These are phyloP conservation scores for Ctenochaetus hawaiiensis DNA, from an alignment of 2,797 vertebrate species.

Conservation along the genomic window DNA sequence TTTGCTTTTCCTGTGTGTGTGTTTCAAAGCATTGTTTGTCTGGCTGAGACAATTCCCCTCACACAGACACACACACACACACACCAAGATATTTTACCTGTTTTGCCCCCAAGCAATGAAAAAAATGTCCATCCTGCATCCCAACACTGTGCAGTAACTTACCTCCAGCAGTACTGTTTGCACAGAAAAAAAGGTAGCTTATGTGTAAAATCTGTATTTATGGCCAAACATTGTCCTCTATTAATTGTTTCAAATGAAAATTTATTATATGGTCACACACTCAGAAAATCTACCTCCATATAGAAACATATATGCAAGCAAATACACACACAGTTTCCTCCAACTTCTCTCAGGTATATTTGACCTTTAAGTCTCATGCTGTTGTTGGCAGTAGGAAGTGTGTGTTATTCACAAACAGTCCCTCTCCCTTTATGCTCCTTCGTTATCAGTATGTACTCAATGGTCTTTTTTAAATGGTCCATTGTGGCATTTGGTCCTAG, in stretches of 20 bases:
- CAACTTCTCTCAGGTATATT: conserved; percentile 4
- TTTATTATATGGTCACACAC: not conserved
- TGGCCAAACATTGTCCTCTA: not conserved
- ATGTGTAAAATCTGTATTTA: conserved; percentile 27
- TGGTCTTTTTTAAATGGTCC: conserved; percentile 42
- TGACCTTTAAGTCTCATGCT: conserved; percentile 27
- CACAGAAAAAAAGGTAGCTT: conserved; percentile 3
- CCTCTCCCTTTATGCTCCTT: conserved; percentile 25
- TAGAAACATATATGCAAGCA: conserved; percentile 9
- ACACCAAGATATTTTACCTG: conserved; percentile 46
- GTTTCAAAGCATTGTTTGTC: not conserved
- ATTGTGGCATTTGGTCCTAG: conserved; percentile 42
- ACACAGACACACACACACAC: not conserved
- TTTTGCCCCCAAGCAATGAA: conserved; percentile 57
- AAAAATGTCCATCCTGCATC: conserved; percentile 37
- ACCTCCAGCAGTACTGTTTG: conserved; percentile 19
- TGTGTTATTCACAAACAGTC: conserved; percentile 12
- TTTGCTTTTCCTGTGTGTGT: conserved; percentile 20
- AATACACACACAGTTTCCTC: not conserved
- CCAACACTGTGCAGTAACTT: conserved; percentile 19
- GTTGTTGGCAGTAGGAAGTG: conserved; percentile 22
- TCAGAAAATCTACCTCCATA: not conserved
- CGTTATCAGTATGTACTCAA: conserved; percentile 52
- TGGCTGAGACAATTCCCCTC: not conserved
- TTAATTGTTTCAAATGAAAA: conserved; percentile 8